phyloP scores from a whole-genome alignment of 1,140 invertebrate genomes.

The Megathymus violae region DNA sequence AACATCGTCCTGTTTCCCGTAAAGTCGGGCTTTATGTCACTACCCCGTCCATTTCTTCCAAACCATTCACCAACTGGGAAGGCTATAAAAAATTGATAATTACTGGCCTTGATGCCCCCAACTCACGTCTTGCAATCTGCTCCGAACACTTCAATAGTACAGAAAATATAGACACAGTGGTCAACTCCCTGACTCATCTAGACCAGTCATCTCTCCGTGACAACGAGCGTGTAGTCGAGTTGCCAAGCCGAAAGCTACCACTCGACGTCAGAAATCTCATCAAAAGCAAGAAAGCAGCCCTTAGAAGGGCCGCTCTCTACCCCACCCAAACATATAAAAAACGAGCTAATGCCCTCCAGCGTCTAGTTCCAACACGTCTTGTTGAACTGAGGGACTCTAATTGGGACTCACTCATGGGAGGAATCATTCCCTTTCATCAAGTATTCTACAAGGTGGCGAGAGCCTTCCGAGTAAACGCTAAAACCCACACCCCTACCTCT shows the following conservation, averaged over 20 bases:
- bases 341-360: no score
- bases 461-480: no score
- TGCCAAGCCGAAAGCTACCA: neutral
- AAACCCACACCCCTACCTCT: no score
- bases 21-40: no score
- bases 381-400: no score
- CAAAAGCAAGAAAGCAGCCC: neutral
- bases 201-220: neutral
- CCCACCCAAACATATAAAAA: no score
- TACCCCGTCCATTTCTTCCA: no score
- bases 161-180: neutral
- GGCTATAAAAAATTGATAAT: neutral
- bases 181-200: neutral
- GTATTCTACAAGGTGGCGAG: no score
- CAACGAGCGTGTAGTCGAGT: neutral
- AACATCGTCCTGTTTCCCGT: no score
- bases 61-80: slow-evolving; percentile 1
- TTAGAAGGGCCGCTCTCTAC: neutral
- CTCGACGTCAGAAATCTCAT: neutral
- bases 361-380: no score
- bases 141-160: neutral
- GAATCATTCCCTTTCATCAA: no score
- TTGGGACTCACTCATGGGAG: no score
- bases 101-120: neutral
- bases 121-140: neutral